Evolutionary conservation across 2,888 invertebrate species (phyloP).

Genomic region (Octodonta nipae): DNA sequence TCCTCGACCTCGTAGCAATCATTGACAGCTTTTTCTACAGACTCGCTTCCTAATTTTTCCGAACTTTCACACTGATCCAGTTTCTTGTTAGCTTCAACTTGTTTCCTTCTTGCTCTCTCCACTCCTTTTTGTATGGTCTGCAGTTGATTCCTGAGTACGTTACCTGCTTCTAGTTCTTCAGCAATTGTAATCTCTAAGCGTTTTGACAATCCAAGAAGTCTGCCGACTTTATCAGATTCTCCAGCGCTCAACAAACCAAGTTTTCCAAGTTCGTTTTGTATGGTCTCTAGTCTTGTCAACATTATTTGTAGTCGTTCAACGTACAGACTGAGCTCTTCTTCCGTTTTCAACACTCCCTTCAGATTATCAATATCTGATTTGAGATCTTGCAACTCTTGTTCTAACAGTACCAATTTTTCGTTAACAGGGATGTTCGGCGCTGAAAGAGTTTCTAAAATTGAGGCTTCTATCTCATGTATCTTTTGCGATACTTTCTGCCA

Average conservation of each 20-base stretch:
- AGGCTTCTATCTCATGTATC: conserved; percentile 52
- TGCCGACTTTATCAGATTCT: conserved; percentile 66
- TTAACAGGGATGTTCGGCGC: conserved; percentile 60
- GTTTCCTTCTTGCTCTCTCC: conserved; percentile 52
- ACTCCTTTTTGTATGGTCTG: conserved; percentile 59
- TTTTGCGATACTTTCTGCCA: conserved; percentile 54
- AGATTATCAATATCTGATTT: conserved; percentile 54
- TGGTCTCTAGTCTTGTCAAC: conserved; percentile 58
- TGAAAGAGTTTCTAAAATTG: conserved; percentile 56
- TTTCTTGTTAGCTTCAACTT: conserved; percentile 45
- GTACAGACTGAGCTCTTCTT: conserved; percentile 69
- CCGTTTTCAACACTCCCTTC: conserved; percentile 67
- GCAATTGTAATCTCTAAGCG: conserved; percentile 56
- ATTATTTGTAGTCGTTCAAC: conserved; percentile 69
- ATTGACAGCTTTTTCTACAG: conserved; percentile 61
- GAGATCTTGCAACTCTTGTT: conserved; percentile 64
- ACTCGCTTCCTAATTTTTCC: conserved; percentile 60
- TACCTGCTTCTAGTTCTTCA: conserved; percentile 66
- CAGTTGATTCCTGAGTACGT: conserved; percentile 60
- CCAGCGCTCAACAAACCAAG: conserved; percentile 57
- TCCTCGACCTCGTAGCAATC: conserved; percentile 59
- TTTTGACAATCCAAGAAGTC: conserved; percentile 54
- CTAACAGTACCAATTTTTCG: conserved; percentile 60
- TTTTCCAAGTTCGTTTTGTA: conserved; percentile 66
- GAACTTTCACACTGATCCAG: conserved; percentile 62